Evolutionary conservation across 2,797 vertebrate genomes (phyloP).

Genomic region (Silurus lanzhouensis): DNA sequence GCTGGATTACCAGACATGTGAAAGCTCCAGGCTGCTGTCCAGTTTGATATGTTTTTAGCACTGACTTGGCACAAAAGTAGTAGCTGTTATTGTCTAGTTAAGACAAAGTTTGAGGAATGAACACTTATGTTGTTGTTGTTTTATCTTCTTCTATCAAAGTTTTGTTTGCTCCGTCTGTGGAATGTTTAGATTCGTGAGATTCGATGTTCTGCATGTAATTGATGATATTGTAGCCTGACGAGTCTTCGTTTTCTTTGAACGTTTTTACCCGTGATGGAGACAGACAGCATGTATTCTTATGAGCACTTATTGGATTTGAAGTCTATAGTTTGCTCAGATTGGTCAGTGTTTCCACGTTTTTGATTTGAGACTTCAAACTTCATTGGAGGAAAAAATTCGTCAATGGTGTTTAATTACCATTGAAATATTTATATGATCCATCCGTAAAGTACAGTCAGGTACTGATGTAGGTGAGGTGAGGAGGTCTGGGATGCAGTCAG

Average conservation of each 20-base stretch:
- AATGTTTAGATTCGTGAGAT: background rate
- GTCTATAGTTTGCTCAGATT: background rate
- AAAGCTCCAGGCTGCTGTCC: background rate
- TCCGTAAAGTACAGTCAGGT: no score
- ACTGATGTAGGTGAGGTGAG: no score
- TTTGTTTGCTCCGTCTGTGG: background rate
- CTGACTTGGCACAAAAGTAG: background rate
- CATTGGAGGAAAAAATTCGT: no score
- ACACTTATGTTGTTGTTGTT: no score
- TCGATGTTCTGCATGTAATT: background rate
- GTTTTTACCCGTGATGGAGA: background rate
- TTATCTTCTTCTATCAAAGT: background rate
- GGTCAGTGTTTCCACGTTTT: background rate
- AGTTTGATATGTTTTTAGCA: background rate
- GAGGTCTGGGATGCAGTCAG: no score
- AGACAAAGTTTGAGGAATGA: background rate
- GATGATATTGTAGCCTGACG: background rate
- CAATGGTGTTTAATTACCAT: no score
- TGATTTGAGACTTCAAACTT: background rate
- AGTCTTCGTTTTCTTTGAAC: background rate
- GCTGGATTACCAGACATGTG: background rate
- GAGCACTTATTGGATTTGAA: background rate
- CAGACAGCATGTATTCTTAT: background rate
- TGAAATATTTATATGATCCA: no score
- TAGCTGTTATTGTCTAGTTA: background rate